Conservation (phyloP, 2,797 vertebrate genomes). For the Sorex maritimensis region DNA sequence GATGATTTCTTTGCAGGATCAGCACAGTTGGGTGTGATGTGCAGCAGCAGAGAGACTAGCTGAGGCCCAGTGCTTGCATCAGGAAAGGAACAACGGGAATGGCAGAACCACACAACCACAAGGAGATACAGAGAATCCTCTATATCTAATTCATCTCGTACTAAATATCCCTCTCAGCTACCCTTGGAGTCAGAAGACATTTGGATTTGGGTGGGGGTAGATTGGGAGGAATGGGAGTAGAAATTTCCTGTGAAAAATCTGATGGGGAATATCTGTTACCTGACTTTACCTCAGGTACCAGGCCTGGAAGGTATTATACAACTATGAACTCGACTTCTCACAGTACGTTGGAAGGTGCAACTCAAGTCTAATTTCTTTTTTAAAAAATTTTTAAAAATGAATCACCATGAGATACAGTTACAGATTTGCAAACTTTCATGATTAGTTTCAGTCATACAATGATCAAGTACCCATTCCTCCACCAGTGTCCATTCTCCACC, state of each 20-base stretch:
- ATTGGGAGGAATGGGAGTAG: too few species aligned
- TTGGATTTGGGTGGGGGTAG: too few species aligned
- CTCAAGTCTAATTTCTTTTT: neutral
- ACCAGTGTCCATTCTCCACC: too few species aligned
- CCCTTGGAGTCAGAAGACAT: neutral
- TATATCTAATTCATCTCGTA: neutral
- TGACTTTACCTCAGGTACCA: neutral
- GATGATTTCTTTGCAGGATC: neutral
- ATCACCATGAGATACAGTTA: too few species aligned
- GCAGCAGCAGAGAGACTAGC: neutral
- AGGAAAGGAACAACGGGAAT: neutral
- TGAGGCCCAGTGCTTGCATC: neutral
- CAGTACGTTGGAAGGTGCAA: neutral
- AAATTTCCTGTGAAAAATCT: neutral
- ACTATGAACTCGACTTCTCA: neutral
- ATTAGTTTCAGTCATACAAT: too few species aligned
- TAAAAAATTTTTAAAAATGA: too few species aligned
- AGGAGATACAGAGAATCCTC: neutral
- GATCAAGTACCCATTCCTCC: too few species aligned
- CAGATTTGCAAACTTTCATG: too few species aligned
- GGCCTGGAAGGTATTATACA: neutral
- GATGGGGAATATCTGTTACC: neutral
- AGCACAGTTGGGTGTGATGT: neutral
- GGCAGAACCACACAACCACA: neutral
- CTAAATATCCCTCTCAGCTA: neutral